Percentiles rank a stretch among this genome's conserved stretches.
Evolutionary conservation across 2,888 invertebrate species (phyloP).

Genomic region (Nomada fabriciana): DNA sequence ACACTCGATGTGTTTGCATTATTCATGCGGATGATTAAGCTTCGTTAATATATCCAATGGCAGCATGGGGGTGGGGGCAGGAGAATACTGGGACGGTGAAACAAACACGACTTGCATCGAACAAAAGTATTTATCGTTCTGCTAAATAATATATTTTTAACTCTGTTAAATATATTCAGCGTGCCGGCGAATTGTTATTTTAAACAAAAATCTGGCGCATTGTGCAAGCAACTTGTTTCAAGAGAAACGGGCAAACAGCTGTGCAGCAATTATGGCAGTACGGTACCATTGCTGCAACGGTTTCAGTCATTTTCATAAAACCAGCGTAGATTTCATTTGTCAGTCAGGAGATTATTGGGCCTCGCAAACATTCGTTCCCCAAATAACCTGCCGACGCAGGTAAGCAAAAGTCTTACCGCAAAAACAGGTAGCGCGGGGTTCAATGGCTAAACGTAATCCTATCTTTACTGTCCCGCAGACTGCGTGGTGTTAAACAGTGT

Average conservation of each 20-base stretch:
- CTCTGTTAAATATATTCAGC: too few species aligned
- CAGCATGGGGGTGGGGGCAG: constrained; percentile 13
- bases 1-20: constrained; percentile 66
- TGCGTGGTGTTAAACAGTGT: constrained; percentile 24
- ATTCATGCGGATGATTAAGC: constrained; percentile 68
- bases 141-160: too few species aligned
- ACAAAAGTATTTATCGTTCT: constrained; percentile 4
- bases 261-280: too few species aligned
- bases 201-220: not conserved
- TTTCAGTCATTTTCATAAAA: constrained; percentile 45
- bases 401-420: constrained; percentile 25
- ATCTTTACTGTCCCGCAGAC: constrained; percentile 22
- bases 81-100: constrained; percentile 15
- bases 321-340: constrained; percentile 44
- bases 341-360: constrained; percentile 38
- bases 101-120: constrained; percentile 23
- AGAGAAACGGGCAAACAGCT: not conserved
- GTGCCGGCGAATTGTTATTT: not conserved
- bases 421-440: constrained; percentile 41
- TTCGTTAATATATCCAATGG: constrained; percentile 67
- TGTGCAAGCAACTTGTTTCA: not conserved
- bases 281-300: constrained; percentile 18
- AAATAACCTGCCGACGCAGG: constrained; percentile 57
- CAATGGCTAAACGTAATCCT: constrained; percentile 47
- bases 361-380: constrained; percentile 13